phyloP scores from a whole-genome alignment of 1,140 invertebrate genomes.

The Ceratosolen fusciceps region DNA sequence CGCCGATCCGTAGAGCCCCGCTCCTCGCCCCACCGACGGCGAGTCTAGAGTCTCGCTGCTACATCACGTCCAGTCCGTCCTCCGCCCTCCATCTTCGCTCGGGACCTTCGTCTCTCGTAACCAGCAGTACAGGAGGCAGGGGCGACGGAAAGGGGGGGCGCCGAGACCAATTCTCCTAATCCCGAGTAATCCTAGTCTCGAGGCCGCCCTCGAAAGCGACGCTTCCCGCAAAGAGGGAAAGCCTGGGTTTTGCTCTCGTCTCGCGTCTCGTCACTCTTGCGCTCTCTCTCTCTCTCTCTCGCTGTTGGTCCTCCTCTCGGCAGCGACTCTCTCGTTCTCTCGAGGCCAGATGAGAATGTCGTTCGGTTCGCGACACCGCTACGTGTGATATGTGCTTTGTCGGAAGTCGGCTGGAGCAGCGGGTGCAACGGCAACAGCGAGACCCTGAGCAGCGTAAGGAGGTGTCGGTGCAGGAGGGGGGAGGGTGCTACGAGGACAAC shows the following conservation, averaged over 20 bases:
- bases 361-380: not conserved
- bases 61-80: not conserved
- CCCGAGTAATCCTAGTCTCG: too few species aligned
- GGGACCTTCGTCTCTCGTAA: slow-evolving; percentile 8
- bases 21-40: too few species aligned
- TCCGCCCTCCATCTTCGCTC: slow-evolving; percentile 37
- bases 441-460: not conserved
- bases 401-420: not conserved
- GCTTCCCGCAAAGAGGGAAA: too few species aligned
- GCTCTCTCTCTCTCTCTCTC: not conserved
- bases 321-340: too few species aligned
- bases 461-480: not conserved
- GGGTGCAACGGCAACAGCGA: not conserved
- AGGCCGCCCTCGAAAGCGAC: too few species aligned
- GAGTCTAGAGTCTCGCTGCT: not conserved
- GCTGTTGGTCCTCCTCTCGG: not conserved
- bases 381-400: slow-evolving; percentile 26
- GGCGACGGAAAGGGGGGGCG: not conserved
- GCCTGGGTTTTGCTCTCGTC: too few species aligned
- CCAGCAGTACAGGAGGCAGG: slow-evolving; percentile 14
- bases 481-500: not conserved
- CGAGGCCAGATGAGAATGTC: too few species aligned
- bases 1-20: too few species aligned
- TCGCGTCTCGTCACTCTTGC: not conserved
- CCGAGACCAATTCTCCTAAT: not conserved